phyloP scores from a whole-genome alignment of 2,797 vertebrate species.

The Mormyrops boulengeri region DNA sequence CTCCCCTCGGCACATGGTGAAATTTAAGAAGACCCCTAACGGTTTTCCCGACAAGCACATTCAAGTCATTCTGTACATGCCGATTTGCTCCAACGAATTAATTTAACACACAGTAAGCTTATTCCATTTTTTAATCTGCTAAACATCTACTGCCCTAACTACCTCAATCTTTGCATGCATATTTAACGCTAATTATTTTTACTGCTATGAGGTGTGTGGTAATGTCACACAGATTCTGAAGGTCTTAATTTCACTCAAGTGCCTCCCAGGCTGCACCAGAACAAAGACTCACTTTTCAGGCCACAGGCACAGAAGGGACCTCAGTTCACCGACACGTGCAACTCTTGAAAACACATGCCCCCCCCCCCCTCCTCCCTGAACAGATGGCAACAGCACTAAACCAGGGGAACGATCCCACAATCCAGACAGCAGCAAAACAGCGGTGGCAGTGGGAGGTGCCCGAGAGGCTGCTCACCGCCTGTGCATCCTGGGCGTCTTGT shows the following conservation, averaged over 20 bases:
- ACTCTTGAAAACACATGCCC: neutral
- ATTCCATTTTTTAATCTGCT: neutral
- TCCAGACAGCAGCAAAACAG: no score
- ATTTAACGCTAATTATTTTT: neutral
- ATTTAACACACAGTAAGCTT: neutral
- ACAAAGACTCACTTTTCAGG: neutral
- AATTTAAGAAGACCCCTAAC: constrained; percentile 16
- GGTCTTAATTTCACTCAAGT: neutral
- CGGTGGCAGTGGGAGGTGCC: neutral
- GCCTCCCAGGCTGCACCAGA: neutral
- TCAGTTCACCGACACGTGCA: neutral
- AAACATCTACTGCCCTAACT: neutral
- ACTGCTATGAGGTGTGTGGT: neutral
- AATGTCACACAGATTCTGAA: neutral
- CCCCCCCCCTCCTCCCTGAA: neutral
- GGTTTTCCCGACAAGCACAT: neutral
- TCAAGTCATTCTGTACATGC: neutral
- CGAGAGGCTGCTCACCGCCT: constrained; percentile 62
- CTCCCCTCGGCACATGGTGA: constrained; percentile 7
- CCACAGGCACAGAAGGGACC: neutral
- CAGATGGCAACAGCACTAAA: neutral
- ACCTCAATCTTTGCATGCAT: neutral
- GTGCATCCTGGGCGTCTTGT: constrained; percentile 62
- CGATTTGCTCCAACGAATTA: neutral
- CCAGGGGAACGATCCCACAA: neutral